Evolutionary conservation across 1,140 invertebrate genomes (phyloP).

Genomic region (Notospermus geniculatus): DNA sequence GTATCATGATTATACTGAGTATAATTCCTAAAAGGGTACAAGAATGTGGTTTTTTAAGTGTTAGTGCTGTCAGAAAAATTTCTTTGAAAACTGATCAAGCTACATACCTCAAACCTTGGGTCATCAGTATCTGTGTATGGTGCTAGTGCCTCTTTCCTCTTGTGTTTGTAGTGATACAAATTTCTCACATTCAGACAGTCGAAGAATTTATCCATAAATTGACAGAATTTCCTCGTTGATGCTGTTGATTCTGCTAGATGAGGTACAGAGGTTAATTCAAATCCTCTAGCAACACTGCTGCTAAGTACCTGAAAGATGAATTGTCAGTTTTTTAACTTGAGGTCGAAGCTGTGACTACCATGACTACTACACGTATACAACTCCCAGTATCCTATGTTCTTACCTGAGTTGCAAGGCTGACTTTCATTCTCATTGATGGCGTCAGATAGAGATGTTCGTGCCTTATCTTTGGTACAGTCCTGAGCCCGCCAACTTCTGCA

Average conservation of each 20-base stretch:
- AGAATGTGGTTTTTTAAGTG: too few species aligned
- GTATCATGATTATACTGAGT: too few species aligned
- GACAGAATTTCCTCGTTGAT: slow-evolving; percentile 2
- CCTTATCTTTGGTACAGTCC: not conserved
- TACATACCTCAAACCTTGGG: not conserved
- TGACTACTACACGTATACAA: too few species aligned
- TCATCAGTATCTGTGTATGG: not conserved
- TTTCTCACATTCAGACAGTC: slow-evolving; percentile 1
- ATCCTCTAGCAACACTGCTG: not conserved
- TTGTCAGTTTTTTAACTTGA: not conserved
- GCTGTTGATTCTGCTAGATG: not conserved
- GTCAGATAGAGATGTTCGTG: not conserved
- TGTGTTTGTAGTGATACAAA: not conserved
- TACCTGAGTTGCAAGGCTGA: not conserved
- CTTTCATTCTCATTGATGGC: slow-evolving; percentile 3
- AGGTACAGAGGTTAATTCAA: not conserved
- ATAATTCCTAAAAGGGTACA: too few species aligned
- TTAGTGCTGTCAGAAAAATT: too few species aligned
- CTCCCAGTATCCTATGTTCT: not conserved
- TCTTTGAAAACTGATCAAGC: too few species aligned
- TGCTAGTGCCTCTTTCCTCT: not conserved
- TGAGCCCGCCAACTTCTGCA: not conserved
- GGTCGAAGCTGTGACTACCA: too few species aligned
- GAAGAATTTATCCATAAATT: slow-evolving; percentile 1
- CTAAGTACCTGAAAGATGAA: slow-evolving; percentile 1